phyloP scores from a whole-genome alignment of 2,888 invertebrate species.

The Parthenolecanium corni region DNA sequence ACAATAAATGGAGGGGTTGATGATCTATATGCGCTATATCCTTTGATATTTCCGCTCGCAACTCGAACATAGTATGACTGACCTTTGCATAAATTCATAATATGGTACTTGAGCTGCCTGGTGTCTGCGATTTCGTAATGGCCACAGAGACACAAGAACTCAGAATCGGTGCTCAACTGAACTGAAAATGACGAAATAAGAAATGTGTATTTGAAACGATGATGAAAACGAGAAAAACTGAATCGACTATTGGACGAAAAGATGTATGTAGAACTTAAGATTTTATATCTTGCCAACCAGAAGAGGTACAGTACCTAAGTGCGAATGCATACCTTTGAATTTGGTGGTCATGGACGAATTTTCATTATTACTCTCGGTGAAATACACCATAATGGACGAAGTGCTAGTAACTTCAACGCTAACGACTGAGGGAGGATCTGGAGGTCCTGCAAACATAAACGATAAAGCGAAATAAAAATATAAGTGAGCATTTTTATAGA shows the following conservation, averaged over 20 bases:
- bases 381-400: constrained; percentile 53
- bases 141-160: constrained; percentile 17
- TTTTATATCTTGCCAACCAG: too few species aligned
- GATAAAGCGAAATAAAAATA: not conserved
- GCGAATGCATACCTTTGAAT: constrained; percentile 58
- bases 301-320: too few species aligned
- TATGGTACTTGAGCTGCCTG: constrained; percentile 48
- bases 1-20: constrained; percentile 74
- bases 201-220: too few species aligned
- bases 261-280: too few species aligned
- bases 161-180: constrained; percentile 65
- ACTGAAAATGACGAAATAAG: constrained; percentile 45
- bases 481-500: too few species aligned
- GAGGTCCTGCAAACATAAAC: constrained; percentile 46
- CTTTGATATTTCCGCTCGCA: constrained; percentile 84
- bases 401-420: constrained; percentile 58
- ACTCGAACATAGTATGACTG: constrained; percentile 80
- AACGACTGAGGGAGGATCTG: constrained; percentile 68
- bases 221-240: too few species aligned
- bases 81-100: constrained; percentile 71
- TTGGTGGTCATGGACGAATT: constrained; percentile 78
- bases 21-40: constrained; percentile 65
- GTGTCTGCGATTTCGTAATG: constrained; percentile 54
- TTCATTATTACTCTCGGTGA: constrained; percentile 54
- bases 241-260: too few species aligned